Percentiles rank a stretch among this genome's conserved stretches.
Conservation (phyloP, 1,140 invertebrate species). For the Drosophila takahashii region DNA sequence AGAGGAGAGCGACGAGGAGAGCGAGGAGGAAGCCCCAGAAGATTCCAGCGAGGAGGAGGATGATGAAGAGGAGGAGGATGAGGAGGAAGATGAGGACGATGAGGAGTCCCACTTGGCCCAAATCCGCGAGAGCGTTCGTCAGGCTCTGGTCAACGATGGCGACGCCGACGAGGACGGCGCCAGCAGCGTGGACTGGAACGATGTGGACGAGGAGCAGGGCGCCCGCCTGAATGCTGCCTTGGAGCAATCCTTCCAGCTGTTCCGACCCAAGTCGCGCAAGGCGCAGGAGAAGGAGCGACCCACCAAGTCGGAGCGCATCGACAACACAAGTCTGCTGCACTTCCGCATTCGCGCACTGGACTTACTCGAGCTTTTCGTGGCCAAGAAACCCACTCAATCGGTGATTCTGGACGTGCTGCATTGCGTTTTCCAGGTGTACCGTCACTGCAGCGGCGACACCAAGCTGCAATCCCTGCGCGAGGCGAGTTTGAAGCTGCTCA, state of each 20-base stretch:
- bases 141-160: slow-evolving; percentile 30
- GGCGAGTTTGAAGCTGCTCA: slow-evolving; percentile 50
- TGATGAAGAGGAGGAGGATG: slow-evolving; percentile 15
- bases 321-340: slow-evolving; percentile 51
- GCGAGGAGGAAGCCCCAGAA: slow-evolving; percentile 1
- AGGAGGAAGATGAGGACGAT: not conserved
- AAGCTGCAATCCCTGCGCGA: slow-evolving; percentile 44
- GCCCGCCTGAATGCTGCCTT: slow-evolving; percentile 89
- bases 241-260: slow-evolving; percentile 89
- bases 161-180: slow-evolving; percentile 23
- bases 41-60: slow-evolving; percentile 17
- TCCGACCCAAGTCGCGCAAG: slow-evolving; percentile 80
- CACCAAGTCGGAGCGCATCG: slow-evolving; percentile 63
- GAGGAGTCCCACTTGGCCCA: slow-evolving; percentile 31
- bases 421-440: slow-evolving; percentile 39
- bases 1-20: slow-evolving; percentile 25
- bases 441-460: not conserved
- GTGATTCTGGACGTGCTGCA: slow-evolving; percentile 34
- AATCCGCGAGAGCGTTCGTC: slow-evolving; percentile 62
- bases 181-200: slow-evolving; percentile 90
- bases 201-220: slow-evolving; percentile 91
- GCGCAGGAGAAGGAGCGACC: slow-evolving; percentile 38
- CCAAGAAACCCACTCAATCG: slow-evolving; percentile 28
- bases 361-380: slow-evolving; percentile 44
- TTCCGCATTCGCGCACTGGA: slow-evolving; percentile 62